Evolutionary conservation across 2,888 invertebrate species (phyloP).

Genomic region (Sesia apiformis): DNA sequence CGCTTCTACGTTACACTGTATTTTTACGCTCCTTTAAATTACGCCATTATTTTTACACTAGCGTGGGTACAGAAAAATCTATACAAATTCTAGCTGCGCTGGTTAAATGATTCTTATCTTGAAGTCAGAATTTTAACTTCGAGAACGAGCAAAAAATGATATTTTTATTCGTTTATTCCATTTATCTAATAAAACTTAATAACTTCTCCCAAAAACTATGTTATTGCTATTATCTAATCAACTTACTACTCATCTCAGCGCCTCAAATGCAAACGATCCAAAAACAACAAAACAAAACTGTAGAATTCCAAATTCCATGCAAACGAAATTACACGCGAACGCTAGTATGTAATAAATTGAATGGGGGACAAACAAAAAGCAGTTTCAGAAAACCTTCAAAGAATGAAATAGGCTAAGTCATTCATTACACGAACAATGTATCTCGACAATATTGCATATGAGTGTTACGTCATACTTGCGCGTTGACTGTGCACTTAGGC

Average conservation of each 20-base stretch:
- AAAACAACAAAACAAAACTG: too few species aligned
- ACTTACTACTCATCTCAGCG: too few species aligned
- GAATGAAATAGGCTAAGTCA: conserved; percentile 28
- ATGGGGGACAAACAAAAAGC: conserved; percentile 11
- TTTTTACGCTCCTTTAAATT: conserved; percentile 34
- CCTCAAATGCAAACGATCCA: too few species aligned
- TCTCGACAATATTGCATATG: conserved; percentile 28
- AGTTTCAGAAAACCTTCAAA: conserved; percentile 37
- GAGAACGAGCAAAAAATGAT: too few species aligned
- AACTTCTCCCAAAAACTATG: too few species aligned
- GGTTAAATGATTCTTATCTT: too few species aligned
- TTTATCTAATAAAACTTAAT: too few species aligned
- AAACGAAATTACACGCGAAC: not conserved
- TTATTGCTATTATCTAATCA: too few species aligned
- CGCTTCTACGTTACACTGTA: conserved; percentile 27
- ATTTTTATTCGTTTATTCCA: too few species aligned
- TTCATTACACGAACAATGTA: conserved; percentile 43
- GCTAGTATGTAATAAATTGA: not conserved
- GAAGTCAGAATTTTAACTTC: too few species aligned
- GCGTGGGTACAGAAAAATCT: not conserved
- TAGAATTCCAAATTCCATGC: too few species aligned
- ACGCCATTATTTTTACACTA: conserved; percentile 29
- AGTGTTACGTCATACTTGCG: conserved; percentile 27
- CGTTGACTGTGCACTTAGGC: conserved; percentile 13
- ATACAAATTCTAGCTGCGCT: not conserved